Percentiles rank a stretch among this genome's conserved stretches.
phyloP scores from a whole-genome alignment of 2,113 vertebrate genomes.

The Ibidorhyncha struthersii region DNA sequence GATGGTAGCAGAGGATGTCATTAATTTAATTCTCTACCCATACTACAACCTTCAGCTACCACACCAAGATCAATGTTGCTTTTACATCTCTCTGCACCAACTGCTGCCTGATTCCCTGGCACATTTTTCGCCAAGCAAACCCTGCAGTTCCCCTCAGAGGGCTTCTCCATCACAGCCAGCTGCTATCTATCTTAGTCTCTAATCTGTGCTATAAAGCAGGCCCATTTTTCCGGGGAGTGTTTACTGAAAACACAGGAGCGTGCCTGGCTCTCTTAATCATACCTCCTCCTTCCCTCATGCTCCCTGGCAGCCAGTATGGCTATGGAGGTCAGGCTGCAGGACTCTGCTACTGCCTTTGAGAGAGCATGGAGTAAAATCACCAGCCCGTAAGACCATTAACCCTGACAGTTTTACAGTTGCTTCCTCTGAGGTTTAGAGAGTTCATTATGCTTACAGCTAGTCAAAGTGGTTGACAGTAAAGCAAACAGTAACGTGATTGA shows the following conservation, averaged over 20 bases:
- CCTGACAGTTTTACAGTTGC: background rate
- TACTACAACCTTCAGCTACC: background rate
- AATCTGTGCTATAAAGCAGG: conserved; percentile 60
- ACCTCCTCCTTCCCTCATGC: background rate
- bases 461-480: background rate
- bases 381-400: background rate
- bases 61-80: background rate
- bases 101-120: background rate
- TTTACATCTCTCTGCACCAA: background rate
- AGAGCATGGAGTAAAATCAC: background rate
- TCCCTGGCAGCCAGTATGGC: background rate
- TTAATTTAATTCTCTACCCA: background rate
- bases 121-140: background rate
- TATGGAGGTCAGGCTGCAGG: background rate
- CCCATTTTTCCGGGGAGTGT: conserved; percentile 58
- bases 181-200: conserved; percentile 41
- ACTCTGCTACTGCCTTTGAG: background rate
- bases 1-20: background rate
- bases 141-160: background rate
- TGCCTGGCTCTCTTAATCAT: conserved; percentile 51
- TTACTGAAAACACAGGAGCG: conserved; percentile 74
- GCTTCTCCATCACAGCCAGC: background rate
- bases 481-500: background rate
- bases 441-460: background rate
- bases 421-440: background rate